Evolutionary conservation across 2,888 invertebrate genomes (phyloP), one percentile per base, ranked within the genome.

Genomic region (Temnothorax unifasciatus): DNA sequence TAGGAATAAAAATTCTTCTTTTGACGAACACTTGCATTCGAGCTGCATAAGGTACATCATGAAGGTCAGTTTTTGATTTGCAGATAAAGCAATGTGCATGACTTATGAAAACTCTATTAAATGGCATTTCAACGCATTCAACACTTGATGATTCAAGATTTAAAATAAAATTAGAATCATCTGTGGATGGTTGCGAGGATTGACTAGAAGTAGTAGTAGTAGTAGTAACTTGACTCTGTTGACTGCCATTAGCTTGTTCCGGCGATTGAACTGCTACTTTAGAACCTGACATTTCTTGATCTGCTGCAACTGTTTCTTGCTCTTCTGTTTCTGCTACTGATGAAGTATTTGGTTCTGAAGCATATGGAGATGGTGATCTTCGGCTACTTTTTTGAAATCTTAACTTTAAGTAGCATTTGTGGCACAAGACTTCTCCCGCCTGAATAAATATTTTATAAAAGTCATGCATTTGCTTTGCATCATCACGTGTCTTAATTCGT

Each of bases 361-460:
- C n/a, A 52, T 52, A n/a, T 52, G 52, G 52, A 52, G 52, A 52
- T 52, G 52, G n/a, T 52, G 52, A 52, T 52, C n/a, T 52, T 52
- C 52, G 18, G 6, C n/a, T n/a, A 52, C 8, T 52, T n/a, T 52
- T 52, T 52, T 52, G 52, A 29, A 29, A 29, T 18, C 6, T 1
- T n/a, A 29, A 29, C 29, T 52, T 52, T 52, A n/a, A n/a, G 52
- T 52, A 52, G 52, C 52, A 52, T 52, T 52, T 52, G n/a, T n/a
- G n/a, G 8, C n/a, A 52, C 52, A n/a, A 8, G n/a, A 52, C 52
- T 52, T 52, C 52, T 52, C 52, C 52, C n/a, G 52, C 52, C 52
- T 52, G 52, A 52, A 52, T 8, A 52, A n/a, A 52, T 52, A 52
- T 52, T 52, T 52, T n/a, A n/a, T 52, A 52, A 52, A 52, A n/a